These are phyloP conservation scores for Cotesia typhae DNA, from an alignment of 1,140 invertebrate species.

Conservation along the genomic window DNA sequence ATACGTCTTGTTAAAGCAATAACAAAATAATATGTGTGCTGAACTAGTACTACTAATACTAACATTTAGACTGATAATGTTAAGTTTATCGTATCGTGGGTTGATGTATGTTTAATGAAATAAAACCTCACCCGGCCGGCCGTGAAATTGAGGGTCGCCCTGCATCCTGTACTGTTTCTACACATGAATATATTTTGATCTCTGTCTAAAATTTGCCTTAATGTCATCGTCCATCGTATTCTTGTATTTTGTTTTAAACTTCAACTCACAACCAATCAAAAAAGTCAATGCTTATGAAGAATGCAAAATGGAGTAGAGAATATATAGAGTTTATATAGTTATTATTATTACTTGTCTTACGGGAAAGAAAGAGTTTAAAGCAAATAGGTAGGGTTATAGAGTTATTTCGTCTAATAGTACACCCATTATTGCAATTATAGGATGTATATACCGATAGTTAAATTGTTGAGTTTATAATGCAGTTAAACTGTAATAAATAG, in stretches of 20 bases:
- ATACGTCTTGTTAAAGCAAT: too few species aligned
- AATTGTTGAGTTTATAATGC: too few species aligned
- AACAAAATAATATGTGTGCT: too few species aligned
- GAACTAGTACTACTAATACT: too few species aligned
- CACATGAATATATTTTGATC: slow-evolving; percentile 19
- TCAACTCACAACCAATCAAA: neutral
- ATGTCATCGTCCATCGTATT: slow-evolving; percentile 8
- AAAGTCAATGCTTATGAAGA: neutral
- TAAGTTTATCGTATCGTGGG: slow-evolving; percentile 12
- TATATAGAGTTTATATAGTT: neutral
- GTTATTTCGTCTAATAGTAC: too few species aligned
- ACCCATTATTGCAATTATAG: too few species aligned
- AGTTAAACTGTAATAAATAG: too few species aligned
- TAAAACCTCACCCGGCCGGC: slow-evolving; percentile 40
- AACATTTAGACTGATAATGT: neutral
- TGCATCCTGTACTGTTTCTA: too few species aligned
- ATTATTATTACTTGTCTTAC: slow-evolving; percentile 6
- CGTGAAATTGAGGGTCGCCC: slow-evolving; percentile 52
- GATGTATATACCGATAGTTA: too few species aligned
- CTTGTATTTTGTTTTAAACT: slow-evolving; percentile 1
- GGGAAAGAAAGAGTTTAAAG: neutral
- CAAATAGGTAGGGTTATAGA: neutral
- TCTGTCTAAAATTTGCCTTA: slow-evolving; percentile 17
- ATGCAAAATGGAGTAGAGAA: too few species aligned
- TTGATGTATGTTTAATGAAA: neutral